phyloP scores from a whole-genome alignment of 1,140 invertebrate species.

The Orius insidiosus region DNA sequence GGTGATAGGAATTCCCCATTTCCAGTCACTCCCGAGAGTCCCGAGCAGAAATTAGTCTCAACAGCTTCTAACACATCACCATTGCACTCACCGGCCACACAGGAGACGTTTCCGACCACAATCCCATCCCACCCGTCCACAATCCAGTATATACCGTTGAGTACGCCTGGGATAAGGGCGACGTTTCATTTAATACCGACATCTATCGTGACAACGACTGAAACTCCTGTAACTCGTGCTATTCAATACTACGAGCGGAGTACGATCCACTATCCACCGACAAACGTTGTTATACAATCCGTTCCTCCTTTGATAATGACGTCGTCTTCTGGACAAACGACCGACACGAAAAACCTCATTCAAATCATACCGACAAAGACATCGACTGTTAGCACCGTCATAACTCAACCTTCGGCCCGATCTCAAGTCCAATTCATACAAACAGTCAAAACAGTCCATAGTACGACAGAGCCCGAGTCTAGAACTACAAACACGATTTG shows the following conservation, averaged over 20 bases:
- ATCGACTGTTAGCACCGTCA: conserved; percentile 13
- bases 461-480: conserved; percentile 10
- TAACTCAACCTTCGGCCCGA: conserved; percentile 13
- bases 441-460: conserved; percentile 16
- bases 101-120: conserved; percentile 21
- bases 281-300: conserved; percentile 21
- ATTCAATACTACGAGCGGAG: conserved; percentile 15
- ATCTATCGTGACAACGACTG: conserved; percentile 14
- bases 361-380: conserved; percentile 13
- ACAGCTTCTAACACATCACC: conserved; percentile 20
- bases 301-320: conserved; percentile 21
- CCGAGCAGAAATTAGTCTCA: conserved; percentile 19
- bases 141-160: conserved; percentile 20
- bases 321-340: conserved; percentile 17
- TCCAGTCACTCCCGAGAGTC: conserved; percentile 19
- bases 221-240: conserved; percentile 19
- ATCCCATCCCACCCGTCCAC: conserved; percentile 22
- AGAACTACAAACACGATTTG: conserved; percentile 15
- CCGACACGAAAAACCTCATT: conserved; percentile 14
- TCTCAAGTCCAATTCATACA: conserved; percentile 18
- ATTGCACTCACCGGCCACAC: conserved; percentile 2
- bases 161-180: conserved; percentile 15
- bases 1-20: conserved; percentile 7
- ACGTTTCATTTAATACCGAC: conserved; percentile 17
- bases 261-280: conserved; percentile 23